These are phyloP conservation scores for Gambusia affinis DNA, from an alignment of 2,113 vertebrate species.

Conservation along the genomic window DNA sequence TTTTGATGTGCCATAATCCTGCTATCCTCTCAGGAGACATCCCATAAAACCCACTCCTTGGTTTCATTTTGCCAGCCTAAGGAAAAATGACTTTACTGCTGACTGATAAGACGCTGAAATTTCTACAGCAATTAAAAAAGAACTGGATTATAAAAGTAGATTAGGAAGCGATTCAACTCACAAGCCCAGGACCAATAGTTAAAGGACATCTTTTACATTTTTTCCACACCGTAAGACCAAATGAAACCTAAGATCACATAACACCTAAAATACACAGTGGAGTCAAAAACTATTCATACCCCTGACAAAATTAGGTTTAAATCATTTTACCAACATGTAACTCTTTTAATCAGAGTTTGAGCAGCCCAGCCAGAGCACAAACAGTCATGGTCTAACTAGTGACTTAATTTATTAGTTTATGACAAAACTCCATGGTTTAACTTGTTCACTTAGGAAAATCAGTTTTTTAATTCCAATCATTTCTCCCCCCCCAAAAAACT, in stretches of 20 bases:
- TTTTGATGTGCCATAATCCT: slow-evolving; percentile 19
- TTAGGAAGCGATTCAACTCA: not conserved
- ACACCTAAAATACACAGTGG: not conserved
- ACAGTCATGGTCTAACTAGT: too few species aligned
- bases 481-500: too few species aligned
- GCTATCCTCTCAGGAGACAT: slow-evolving; percentile 8
- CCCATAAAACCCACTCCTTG: not conserved
- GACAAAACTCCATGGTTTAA: too few species aligned
- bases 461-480: too few species aligned
- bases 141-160: not conserved
- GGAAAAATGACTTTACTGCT: not conserved
- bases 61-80: slow-evolving; percentile 3
- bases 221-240: not conserved
- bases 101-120: not conserved
- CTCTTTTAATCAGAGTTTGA: too few species aligned
- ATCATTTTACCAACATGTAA: too few species aligned
- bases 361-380: too few species aligned
- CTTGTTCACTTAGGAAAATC: too few species aligned
- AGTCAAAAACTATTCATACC: too few species aligned
- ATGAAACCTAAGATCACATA: not conserved
- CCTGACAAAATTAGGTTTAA: too few species aligned
- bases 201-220: not conserved
- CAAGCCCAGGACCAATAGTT: not conserved
- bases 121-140: slow-evolving; percentile 3
- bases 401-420: too few species aligned